phyloP scores from a whole-genome alignment of 2,888 invertebrate species.

The Pyrochroa serraticornis region DNA sequence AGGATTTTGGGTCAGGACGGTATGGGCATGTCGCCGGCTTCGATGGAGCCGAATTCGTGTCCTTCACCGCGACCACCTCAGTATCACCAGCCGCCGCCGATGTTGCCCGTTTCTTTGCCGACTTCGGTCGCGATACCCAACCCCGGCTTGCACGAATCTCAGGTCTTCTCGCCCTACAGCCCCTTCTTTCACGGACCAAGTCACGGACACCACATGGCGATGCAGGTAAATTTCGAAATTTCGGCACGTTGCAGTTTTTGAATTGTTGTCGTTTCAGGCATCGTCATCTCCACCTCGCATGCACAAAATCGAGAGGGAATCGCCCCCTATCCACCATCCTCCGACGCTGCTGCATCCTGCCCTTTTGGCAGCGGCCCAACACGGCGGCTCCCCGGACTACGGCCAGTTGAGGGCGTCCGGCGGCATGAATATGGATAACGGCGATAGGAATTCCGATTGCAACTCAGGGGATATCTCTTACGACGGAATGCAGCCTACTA shows the following conservation, averaged over 20 bases:
- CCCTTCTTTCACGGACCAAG: constrained; percentile 78
- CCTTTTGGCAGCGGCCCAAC: constrained; percentile 81
- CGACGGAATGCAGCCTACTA: constrained; percentile 93
- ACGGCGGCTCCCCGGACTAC: constrained; percentile 82
- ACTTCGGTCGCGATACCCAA: constrained; percentile 97
- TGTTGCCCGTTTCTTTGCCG: constrained; percentile 87
- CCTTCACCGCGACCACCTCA: constrained; percentile 67
- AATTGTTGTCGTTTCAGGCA: constrained; percentile 48
- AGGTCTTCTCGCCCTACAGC: constrained; percentile 90
- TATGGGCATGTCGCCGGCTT: constrained; percentile 70
- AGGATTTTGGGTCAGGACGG: constrained; percentile 82
- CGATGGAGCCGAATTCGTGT: constrained; percentile 67
- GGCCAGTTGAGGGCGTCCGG: constrained; percentile 67
- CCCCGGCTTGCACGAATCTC: constrained; percentile 92
- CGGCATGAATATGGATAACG: constrained; percentile 74
- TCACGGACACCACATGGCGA: constrained; percentile 59
- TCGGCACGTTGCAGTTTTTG: constrained; percentile 29
- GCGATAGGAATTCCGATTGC: constrained; percentile 88
- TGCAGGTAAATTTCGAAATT: constrained; percentile 49
- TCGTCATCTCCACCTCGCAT: constrained; percentile 69
- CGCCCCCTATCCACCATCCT: constrained; percentile 84
- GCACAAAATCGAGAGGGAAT: constrained; percentile 76
- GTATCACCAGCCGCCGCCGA: constrained; percentile 77
- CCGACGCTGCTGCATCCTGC: constrained; percentile 86
- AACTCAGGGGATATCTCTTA: constrained; percentile 90